Percentiles rank a stretch among this genome's conserved stretches.
phyloP scores from a whole-genome alignment of 2,797 vertebrate species.

The Anabacerthia variegaticeps region DNA sequence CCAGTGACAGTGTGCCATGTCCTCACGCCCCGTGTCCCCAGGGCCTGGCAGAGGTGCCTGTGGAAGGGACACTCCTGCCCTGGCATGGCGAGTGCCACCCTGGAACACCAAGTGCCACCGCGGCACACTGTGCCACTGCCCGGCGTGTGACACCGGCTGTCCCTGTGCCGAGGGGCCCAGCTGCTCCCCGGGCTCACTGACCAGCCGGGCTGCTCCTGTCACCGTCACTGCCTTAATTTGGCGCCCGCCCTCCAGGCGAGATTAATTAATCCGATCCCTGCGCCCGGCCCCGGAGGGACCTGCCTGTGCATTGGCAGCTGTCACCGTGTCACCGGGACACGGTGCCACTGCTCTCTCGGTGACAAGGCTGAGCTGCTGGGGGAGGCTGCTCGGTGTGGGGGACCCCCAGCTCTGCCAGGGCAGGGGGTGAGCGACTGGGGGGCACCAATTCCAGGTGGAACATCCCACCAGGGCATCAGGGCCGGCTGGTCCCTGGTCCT shows the following conservation, averaged over 20 bases:
- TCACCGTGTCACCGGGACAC: neutral
- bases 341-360: neutral
- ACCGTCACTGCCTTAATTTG: neutral
- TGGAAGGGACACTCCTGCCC: neutral
- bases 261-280: neutral
- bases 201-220: neutral
- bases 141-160: neutral
- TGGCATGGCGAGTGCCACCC: accelerated
- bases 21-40: accelerated
- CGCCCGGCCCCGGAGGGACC: neutral
- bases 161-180: neutral
- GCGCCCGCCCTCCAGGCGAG: neutral
- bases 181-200: neutral
- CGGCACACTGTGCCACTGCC: neutral
- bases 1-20: neutral
- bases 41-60: neutral
- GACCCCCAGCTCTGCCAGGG: neutral
- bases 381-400: accelerated
- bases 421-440: neutral
- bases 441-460: accelerated
- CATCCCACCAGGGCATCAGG: too few species aligned
- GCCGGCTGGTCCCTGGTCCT: neutral
- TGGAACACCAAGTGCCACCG: accelerated
- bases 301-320: neutral
- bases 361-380: neutral